These are phyloP conservation scores for Myotis yumanensis DNA, from an alignment of 2,113 vertebrate genomes.

Conservation along the genomic window DNA sequence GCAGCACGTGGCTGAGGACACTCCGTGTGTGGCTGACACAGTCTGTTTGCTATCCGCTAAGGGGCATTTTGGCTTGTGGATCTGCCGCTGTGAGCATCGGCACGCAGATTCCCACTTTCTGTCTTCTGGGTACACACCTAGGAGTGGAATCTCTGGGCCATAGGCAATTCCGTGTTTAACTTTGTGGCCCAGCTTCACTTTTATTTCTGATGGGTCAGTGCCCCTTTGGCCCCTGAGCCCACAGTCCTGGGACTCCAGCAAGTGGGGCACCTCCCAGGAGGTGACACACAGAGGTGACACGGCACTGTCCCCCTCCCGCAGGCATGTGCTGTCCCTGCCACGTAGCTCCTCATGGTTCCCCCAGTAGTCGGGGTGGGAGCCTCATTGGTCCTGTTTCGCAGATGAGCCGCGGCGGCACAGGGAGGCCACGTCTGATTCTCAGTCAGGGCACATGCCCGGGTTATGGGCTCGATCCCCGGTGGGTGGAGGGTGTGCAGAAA, in stretches of 20 bases:
- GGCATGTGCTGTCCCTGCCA: background rate
- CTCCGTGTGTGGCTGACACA: accelerated
- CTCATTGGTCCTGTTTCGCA: background rate
- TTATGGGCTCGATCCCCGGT: too few relatives aligned
- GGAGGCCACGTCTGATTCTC: too few relatives aligned
- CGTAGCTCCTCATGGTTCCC: accelerated
- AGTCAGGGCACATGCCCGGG: too few relatives aligned
- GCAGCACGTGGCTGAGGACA: accelerated
- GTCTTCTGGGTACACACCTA: accelerated
- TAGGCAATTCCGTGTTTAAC: accelerated
- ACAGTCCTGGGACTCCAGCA: background rate
- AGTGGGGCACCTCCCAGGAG: background rate
- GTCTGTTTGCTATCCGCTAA: accelerated
- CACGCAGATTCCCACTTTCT: accelerated
- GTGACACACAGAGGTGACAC: too few relatives aligned
- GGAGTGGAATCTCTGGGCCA: background rate
- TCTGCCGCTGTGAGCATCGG: accelerated
- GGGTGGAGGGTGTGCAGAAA: too few relatives aligned
- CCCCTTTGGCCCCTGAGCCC: background rate
- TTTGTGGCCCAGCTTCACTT: background rate
- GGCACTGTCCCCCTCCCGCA: too few relatives aligned
- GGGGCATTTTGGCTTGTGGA: background rate
- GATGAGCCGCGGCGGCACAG: background rate
- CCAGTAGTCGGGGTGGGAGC: background rate
- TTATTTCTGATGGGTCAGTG: background rate